Evolutionary conservation across 2,113 vertebrate genomes (phyloP), one percentile per base, ranked within the genome.

Genomic region (Triplophysa dalaica): DNA sequence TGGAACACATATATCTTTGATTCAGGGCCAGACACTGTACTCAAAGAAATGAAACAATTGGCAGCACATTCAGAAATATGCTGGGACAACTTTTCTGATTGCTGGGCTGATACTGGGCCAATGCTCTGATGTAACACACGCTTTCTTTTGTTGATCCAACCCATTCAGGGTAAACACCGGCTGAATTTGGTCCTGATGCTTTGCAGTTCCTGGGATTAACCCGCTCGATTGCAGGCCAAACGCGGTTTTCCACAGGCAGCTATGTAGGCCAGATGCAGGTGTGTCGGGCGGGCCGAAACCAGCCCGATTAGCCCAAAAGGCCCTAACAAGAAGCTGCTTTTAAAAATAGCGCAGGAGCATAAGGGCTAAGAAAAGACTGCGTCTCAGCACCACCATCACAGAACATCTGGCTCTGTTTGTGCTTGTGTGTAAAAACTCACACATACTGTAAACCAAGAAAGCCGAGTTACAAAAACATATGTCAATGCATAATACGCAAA

Each of bases 291-390:
- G 54, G 38, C 29, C 6, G 45, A 75, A 67, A 58, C 69, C 64
- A n/a, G 17, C 22, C 54, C 61, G 56, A 75, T 50, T 83, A 45
- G 58, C 48, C 62, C 61, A 72, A 74, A 58, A 66, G 72, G 22
- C 79, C 70, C 62, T 80, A 69, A 70, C 79, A 38, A 80, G 75
- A 83, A 22, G 41, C 33, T 56, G 43, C 29, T 29, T 45, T 75
- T 79, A 79, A 70, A 79, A 83, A 83, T 75, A 79, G 77, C 75
- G 77, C 17, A 6, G 24, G 70, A 54, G 22, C 56, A 65, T 72
- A 52, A 70, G 66, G 77, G 26, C 64, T 74, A 62, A 73, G 54
- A 75, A 45, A 83, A 56, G 26, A 12, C 24, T 21, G 45, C 45
- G 26, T 52, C 77, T 64, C 72, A 29, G 33, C 66, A 64, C 70